Evolutionary conservation across 2,888 invertebrate species (phyloP).

Genomic region (Ferrisia virgata): DNA sequence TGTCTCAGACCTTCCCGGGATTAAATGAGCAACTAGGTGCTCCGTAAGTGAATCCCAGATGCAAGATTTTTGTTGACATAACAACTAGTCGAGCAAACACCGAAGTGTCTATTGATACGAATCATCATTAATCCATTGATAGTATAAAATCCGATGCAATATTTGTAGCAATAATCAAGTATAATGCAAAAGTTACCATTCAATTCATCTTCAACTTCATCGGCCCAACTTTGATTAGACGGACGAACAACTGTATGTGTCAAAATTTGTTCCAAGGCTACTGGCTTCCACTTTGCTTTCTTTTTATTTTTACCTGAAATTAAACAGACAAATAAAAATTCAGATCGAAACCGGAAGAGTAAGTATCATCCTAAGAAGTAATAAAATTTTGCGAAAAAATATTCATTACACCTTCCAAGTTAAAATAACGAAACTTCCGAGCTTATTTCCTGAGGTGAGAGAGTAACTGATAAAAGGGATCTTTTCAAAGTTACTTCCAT

Average conservation of each 20-base stretch:
- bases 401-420: neutral
- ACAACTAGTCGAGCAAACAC: slow-evolving; percentile 5
- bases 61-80: slow-evolving; percentile 69
- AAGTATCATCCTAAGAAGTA: neutral
- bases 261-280: slow-evolving; percentile 78
- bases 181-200: slow-evolving; percentile 53
- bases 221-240: slow-evolving; percentile 70
- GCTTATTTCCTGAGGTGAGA: neutral
- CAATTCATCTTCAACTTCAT: slow-evolving; percentile 76
- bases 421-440: neutral
- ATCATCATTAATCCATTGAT: slow-evolving; percentile 13
- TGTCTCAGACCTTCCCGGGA: slow-evolving; percentile 81
- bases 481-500: neutral
- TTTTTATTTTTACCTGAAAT: slow-evolving; percentile 76
- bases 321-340: neutral
- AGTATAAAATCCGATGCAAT: slow-evolving; percentile 12
- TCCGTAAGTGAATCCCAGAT: slow-evolving; percentile 66
- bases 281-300: slow-evolving; percentile 79
- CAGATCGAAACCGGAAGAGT: neutral
- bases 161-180: slow-evolving; percentile 48
- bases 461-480: neutral
- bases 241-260: slow-evolving; percentile 56
- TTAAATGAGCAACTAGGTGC: slow-evolving; percentile 54
- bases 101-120: neutral
- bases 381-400: neutral